phyloP scores from a whole-genome alignment of 2,888 invertebrate genomes.

The Lumbricus terrestris region DNA sequence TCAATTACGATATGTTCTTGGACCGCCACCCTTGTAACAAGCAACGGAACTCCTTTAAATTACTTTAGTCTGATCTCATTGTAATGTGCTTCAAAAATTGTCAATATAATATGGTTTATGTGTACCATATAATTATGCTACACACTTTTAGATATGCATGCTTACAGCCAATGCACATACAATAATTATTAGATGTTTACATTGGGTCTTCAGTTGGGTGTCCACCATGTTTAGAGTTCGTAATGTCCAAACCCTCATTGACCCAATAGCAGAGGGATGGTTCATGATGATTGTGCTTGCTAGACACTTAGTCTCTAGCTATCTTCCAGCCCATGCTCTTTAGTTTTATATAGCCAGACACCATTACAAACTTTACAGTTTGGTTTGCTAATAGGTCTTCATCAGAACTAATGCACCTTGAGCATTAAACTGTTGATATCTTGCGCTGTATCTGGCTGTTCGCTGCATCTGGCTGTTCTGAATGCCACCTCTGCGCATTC shows the following conservation, averaged over 20 bases:
- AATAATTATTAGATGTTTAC: background rate
- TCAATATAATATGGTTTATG: background rate
- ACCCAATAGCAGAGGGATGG: background rate
- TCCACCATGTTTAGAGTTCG: background rate
- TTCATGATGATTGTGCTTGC: background rate
- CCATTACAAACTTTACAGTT: background rate
- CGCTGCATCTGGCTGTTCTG: background rate
- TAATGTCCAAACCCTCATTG: background rate
- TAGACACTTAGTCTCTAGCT: background rate
- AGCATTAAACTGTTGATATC: background rate
- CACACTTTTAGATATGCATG: too few species aligned
- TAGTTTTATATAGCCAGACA: background rate
- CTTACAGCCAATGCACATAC: too few species aligned
- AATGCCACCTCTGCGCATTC: background rate
- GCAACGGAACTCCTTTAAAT: background rate
- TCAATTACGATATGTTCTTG: slow-evolving; percentile 11
- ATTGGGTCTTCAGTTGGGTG: background rate
- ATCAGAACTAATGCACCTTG: background rate
- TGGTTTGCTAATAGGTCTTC: background rate
- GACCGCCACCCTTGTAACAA: background rate
- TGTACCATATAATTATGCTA: background rate
- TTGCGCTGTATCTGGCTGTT: too few species aligned
- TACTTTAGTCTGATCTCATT: background rate
- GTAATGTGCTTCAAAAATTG: background rate
- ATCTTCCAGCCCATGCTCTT: background rate